phyloP scores from a whole-genome alignment of 2,113 vertebrate species.

The Cisticola juncidis region DNA sequence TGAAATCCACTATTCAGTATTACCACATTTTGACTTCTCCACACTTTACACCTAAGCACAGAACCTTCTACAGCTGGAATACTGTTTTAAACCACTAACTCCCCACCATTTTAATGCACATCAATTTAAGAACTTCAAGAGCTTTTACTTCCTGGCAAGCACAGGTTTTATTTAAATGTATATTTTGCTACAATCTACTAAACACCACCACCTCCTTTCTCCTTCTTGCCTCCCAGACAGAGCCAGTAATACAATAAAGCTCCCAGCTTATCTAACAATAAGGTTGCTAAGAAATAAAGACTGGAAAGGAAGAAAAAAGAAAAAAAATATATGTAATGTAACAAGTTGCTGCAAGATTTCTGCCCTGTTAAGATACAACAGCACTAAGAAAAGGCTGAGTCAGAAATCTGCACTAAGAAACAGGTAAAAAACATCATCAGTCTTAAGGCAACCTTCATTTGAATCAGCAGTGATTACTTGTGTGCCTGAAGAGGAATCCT shows the following conservation, averaged over 20 bases:
- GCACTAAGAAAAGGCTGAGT: neutral
- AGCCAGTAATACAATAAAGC: neutral
- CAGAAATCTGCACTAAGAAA: neutral
- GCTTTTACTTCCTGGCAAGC: neutral
- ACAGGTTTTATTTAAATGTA: neutral
- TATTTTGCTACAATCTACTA: neutral
- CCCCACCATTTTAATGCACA: slow-evolving; percentile 2
- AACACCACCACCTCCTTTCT: neutral
- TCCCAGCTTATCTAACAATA: neutral
- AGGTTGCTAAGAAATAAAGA: neutral
- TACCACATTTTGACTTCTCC: neutral
- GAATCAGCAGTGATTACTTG: neutral
- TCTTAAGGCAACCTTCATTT: slow-evolving; percentile 34
- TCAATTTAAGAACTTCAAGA: neutral
- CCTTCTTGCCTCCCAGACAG: neutral
- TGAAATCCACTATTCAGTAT: neutral
- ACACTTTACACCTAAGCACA: neutral
- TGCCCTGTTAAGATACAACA: neutral
- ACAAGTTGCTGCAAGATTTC: neutral
- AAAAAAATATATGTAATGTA: neutral
- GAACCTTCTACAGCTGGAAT: neutral
- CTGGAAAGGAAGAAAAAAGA: neutral
- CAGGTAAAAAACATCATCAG: neutral
- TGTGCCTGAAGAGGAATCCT: neutral
- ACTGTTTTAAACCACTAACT: neutral